Evolutionary conservation across 2,113 vertebrate species (phyloP), one percentile per base, ranked within the genome.

Genomic region (Ondatra zibethicus): DNA sequence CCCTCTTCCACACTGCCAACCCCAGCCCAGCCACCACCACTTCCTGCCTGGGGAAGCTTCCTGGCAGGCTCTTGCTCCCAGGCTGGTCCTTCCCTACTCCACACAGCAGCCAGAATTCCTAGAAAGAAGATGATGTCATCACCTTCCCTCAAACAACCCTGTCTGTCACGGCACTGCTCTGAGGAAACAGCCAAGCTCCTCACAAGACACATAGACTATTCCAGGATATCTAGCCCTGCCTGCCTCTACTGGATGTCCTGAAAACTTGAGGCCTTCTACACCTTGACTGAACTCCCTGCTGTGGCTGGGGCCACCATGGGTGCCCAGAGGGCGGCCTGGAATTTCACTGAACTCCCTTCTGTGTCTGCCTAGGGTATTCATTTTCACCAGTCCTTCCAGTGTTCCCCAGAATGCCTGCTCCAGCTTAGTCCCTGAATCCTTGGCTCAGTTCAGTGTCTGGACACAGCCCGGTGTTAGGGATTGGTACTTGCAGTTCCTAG

Each of bases 171-270:
- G 77, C 70, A 81, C 81, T 86, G 73, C 29, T 73, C 33, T 55
- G 5, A 73, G 73, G 76, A 42, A 6, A 21, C 52, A 75, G 29
- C 72, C 86, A 45, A 36, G 45, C 36, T 58, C 80, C 68, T 27
- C 13, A 47, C 36, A 19, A 78, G 85, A n/a, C 36, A 47, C 6
- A 75, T 27, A 55, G 75, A 58, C n/a, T 11, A 23, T 3, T 39
- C 58, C 16, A n/a, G 3, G 9, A 52, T 0, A 0, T 42, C 77
- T 1, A 27, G 80, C 72, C 52, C n/a, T 3, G 25, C 76, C 68
- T 4, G 8, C 12, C 3, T 50, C 66, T n/a, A 12, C 13, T 8
- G 21, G 11, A 23, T 36, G n/a, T 81, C 39, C 52, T 61, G 11
- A 61, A 77, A 50, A 45, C 29, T 14, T 75, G 50, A 88, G 36